Percentiles rank a stretch among this genome's conserved stretches.
phyloP scores from a whole-genome alignment of 2,113 vertebrate species.

The Ageneiosus marmoratus region DNA sequence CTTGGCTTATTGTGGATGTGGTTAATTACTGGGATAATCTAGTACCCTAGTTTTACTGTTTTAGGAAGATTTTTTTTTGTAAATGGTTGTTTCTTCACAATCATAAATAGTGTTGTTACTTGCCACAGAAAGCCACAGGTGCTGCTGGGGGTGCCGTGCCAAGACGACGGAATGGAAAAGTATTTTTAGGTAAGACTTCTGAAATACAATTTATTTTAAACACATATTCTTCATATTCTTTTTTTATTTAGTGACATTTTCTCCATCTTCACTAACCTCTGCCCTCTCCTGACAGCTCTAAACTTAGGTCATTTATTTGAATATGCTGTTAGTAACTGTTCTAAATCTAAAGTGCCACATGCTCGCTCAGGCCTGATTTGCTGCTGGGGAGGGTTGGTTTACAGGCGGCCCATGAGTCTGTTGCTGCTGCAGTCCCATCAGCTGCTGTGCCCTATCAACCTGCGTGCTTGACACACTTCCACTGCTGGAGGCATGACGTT shows the following conservation, averaged over 20 bases:
- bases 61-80: not conserved
- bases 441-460: slow-evolving; percentile 76
- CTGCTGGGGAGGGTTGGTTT: slow-evolving; percentile 64
- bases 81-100: not conserved
- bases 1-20: not conserved
- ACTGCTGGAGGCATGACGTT: slow-evolving; percentile 54
- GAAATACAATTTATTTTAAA: not conserved
- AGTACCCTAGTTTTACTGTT: not conserved
- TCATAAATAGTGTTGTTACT: slow-evolving; percentile 41
- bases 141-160: slow-evolving; percentile 90
- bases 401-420: slow-evolving; percentile 58
- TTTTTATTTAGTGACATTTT: slow-evolving; percentile 52
- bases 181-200: slow-evolving; percentile 84
- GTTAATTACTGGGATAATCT: not conserved
- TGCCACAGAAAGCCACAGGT: slow-evolving; percentile 88
- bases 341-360: slow-evolving; percentile 78
- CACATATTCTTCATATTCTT: not conserved
- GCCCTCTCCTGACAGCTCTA: slow-evolving; percentile 53
- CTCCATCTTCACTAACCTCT: slow-evolving; percentile 53
- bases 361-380: slow-evolving; percentile 58
- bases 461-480: slow-evolving; percentile 62
- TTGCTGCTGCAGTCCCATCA: slow-evolving; percentile 58
- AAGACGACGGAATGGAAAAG: slow-evolving; percentile 88
- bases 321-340: slow-evolving; percentile 78
- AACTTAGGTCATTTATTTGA: slow-evolving; percentile 77